phyloP scores from a whole-genome alignment of 2,113 vertebrate species.

The Apus apus region DNA sequence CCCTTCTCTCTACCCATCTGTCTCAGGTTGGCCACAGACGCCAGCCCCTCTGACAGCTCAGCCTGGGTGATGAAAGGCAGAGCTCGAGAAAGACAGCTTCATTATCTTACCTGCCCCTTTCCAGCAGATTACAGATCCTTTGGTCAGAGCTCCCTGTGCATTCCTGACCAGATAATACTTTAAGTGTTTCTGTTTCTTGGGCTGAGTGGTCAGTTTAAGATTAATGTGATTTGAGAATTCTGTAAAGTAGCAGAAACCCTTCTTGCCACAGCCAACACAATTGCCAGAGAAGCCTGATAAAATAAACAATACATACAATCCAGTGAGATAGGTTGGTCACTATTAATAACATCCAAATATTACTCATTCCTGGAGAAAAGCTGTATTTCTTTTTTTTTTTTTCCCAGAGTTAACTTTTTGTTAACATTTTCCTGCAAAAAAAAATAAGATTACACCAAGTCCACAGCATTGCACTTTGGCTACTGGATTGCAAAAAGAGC shows the following conservation, averaged over 20 bases:
- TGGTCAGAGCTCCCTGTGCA: conserved; percentile 86
- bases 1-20: background rate
- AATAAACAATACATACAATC: conserved; percentile 32
- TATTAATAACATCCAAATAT: background rate
- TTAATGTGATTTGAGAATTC: conserved; percentile 98
- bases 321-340: background rate
- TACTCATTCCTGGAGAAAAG: background rate
- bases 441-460: background rate
- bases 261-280: conserved; percentile 95
- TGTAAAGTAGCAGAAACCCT: conserved; percentile 97
- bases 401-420: background rate
- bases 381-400: background rate
- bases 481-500: background rate
- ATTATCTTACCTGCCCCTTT: conserved; percentile 87
- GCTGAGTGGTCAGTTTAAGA: conserved; percentile 93
- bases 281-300: conserved; percentile 92
- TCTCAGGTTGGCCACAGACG: background rate
- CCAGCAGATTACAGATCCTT: conserved; percentile 93
- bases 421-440: background rate
- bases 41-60: background rate
- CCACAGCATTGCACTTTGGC: background rate
- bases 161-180: conserved; percentile 92
- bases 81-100: conserved; percentile 3
- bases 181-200: conserved; percentile 99
- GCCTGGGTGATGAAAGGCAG: conserved; percentile 46